A percentile compares a stretch with the other conserved stretches of the same genome.
phyloP scores from a whole-genome alignment of 2,888 invertebrate genomes.

The Trachelus iudaicus region DNA sequence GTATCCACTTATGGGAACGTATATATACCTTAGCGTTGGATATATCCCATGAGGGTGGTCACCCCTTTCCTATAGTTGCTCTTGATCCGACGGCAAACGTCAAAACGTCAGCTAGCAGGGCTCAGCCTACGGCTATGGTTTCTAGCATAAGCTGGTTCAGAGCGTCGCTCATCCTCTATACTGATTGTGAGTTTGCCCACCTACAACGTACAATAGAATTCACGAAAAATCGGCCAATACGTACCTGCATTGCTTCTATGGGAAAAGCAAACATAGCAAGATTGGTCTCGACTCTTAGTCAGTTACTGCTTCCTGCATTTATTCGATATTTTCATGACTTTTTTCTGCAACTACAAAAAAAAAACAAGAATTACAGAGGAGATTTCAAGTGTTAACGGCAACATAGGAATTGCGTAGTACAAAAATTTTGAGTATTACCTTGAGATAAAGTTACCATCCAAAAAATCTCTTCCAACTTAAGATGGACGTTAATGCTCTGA shows the following conservation, averaged over 20 bases:
- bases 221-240: conserved; percentile 28
- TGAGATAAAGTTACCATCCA: not conserved
- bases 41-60: not conserved
- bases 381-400: not conserved
- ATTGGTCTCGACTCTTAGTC: not conserved
- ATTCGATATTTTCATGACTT: not conserved
- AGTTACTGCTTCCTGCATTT: not conserved
- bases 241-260: conserved; percentile 38
- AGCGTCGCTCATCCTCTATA: not conserved
- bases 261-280: conserved; percentile 45
- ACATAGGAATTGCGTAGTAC: not conserved
- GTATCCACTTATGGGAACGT: not conserved
- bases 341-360: not conserved
- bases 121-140: not conserved
- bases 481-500: no score
- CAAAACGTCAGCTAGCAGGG: conserved; percentile 29
- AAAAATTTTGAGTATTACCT: not conserved
- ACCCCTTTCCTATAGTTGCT: not conserved
- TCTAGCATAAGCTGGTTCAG: conserved; percentile 43
- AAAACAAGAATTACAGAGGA: not conserved
- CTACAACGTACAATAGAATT: conserved; percentile 2
- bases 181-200: not conserved
- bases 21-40: not conserved
- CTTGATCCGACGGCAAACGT: conserved; percentile 24
- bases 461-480: no score